These are phyloP conservation scores for Megalurothrips usitatus DNA, from an alignment of 2,888 invertebrate genomes.

Conservation along the genomic window DNA sequence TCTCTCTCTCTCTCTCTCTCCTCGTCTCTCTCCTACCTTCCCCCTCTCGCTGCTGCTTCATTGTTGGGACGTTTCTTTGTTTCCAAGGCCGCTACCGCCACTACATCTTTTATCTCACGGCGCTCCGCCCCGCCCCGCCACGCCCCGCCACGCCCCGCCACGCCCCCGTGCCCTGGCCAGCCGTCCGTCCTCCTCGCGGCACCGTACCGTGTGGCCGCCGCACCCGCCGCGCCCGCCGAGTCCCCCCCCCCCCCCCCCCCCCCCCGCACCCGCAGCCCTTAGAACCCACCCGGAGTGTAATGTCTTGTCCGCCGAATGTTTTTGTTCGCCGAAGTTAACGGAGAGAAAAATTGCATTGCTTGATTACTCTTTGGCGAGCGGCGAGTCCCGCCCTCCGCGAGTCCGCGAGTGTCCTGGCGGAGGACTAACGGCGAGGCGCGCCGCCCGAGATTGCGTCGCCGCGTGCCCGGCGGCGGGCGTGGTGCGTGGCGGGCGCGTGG, in stretches of 20 bases:
- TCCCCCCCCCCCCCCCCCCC: too few relatives aligned
- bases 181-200: too few relatives aligned
- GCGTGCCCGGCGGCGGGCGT: too few relatives aligned
- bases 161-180: too few relatives aligned
- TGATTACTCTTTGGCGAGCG: conserved; percentile 3
- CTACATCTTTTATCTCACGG: conserved; percentile 13
- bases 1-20: not conserved
- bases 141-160: too few relatives aligned
- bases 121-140: too few relatives aligned
- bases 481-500: too few relatives aligned
- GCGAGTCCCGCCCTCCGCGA: not conserved
- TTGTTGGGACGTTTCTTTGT: not conserved
- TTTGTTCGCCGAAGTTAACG: conserved; percentile 9
- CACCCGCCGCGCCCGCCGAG: too few relatives aligned
- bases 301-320: not conserved
- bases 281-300: not conserved
- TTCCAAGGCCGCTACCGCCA: not conserved
- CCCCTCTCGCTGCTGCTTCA: not conserved
- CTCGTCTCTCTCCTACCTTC: not conserved
- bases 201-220: too few relatives aligned
- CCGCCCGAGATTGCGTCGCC: not conserved
- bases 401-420: not conserved
- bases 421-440: not conserved
- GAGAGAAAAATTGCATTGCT: conserved; percentile 26
- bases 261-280: not conserved